Percentiles rank a stretch among this genome's conserved stretches.
phyloP scores from a whole-genome alignment of 2,113 vertebrate genomes.

The Centropristis striata region DNA sequence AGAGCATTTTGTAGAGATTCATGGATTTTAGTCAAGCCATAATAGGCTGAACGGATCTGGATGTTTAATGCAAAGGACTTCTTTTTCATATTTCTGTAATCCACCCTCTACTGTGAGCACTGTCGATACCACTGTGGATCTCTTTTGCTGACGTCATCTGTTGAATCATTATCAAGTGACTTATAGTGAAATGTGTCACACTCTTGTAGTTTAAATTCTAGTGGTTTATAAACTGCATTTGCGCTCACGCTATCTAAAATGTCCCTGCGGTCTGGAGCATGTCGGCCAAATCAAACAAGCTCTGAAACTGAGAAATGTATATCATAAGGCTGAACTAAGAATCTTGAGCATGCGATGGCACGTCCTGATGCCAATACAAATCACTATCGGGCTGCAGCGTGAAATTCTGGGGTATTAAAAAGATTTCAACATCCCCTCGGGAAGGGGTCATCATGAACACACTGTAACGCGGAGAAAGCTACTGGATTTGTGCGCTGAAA shows the following conservation, averaged over 20 bases:
- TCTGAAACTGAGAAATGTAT: neutral
- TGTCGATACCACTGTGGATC: neutral
- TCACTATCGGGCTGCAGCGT: neutral
- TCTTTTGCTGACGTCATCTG: conserved; percentile 4
- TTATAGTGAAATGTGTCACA: neutral
- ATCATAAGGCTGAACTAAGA: neutral
- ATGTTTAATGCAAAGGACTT: neutral
- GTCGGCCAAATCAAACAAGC: neutral
- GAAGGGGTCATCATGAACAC: neutral
- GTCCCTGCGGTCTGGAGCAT: neutral
- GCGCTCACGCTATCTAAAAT: neutral
- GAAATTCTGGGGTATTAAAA: neutral
- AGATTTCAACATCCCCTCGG: neutral
- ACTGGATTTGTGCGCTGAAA: neutral
- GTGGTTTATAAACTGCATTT: neutral
- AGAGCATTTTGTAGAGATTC: neutral
- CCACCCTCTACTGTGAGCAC: neutral
- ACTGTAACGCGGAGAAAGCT: neutral
- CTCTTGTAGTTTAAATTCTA: neutral
- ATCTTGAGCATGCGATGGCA: neutral
- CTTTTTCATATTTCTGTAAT: neutral
- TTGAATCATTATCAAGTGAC: neutral
- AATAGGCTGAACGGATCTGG: neutral
- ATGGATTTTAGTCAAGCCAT: neutral
- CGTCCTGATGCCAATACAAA: neutral